Percentiles rank a stretch among this genome's conserved stretches.
Conservation (phyloP, 2,888 invertebrate species). For the Pasiphila rectangulata region DNA sequence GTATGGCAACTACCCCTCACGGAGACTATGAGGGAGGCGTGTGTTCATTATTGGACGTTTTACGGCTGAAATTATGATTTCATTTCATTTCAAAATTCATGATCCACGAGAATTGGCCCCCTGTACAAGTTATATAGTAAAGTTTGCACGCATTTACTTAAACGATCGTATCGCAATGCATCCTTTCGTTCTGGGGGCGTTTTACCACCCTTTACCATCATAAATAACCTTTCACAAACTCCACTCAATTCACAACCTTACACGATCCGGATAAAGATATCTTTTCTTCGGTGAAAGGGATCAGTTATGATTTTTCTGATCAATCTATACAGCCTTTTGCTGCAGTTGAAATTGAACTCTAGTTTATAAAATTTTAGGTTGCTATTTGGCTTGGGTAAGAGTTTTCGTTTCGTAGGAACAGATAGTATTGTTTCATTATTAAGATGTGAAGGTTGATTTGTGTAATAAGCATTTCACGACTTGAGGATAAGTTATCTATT, state of each 20-base stretch:
- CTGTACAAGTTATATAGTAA: too few species aligned
- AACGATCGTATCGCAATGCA: conserved; percentile 43
- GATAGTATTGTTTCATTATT: conserved; percentile 71
- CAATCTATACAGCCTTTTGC: conserved; percentile 21
- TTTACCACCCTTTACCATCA: conserved; percentile 54
- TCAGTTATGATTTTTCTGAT: conserved; percentile 35
- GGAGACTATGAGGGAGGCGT: too few species aligned
- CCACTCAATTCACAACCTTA: conserved; percentile 38
- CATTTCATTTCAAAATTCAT: too few species aligned
- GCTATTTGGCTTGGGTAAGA: conserved; percentile 32
- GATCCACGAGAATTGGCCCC: too few species aligned
- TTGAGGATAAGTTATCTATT: conserved; percentile 29
- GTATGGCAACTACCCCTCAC: too few species aligned
- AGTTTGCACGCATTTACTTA: conserved; percentile 63
- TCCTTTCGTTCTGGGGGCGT: conserved; percentile 58
- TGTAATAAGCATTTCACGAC: conserved; percentile 61
- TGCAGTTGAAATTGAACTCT: conserved; percentile 35
- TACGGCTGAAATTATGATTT: too few species aligned
- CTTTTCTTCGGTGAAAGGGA: conserved; percentile 32
- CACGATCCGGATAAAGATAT: conserved; percentile 37
- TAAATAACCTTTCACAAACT: conserved; percentile 47
- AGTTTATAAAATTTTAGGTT: conserved; percentile 29
- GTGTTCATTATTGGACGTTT: too few species aligned
- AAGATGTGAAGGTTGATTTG: conserved; percentile 64
- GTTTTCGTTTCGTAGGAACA: conserved; percentile 34